These are phyloP conservation scores for Ptiloglossa arizonensis DNA, from an alignment of 1,140 invertebrate genomes.

Conservation along the genomic window DNA sequence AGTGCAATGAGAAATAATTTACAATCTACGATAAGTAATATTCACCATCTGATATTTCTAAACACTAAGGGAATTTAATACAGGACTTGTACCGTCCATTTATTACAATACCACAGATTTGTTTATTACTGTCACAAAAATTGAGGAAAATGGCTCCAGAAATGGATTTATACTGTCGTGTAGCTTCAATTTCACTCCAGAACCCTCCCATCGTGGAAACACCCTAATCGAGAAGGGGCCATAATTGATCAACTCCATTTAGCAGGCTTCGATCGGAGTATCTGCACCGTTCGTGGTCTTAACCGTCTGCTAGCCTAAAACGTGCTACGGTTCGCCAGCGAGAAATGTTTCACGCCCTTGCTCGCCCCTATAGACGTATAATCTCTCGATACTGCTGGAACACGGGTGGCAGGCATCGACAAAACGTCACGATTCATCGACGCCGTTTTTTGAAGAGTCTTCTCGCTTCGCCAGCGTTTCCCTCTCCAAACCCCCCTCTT, in stretches of 20 bases:
- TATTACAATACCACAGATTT: too few relatives aligned
- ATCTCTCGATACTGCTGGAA: constrained; percentile 11
- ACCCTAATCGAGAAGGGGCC: too few relatives aligned
- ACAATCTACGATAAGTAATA: too few relatives aligned
- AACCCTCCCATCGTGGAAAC: background rate
- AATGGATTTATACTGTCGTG: too few relatives aligned
- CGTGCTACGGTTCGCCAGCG: background rate
- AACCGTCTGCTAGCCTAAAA: background rate
- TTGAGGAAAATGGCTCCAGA: too few relatives aligned
- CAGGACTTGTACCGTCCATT: too few relatives aligned
- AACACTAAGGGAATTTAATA: too few relatives aligned
- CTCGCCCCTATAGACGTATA: background rate
- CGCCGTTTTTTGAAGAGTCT: constrained; percentile 20
- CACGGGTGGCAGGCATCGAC: background rate
- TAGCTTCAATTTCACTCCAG: too few relatives aligned
- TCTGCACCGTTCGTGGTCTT: background rate
- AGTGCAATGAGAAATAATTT: too few relatives aligned
- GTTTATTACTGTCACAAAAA: too few relatives aligned
- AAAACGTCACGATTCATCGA: constrained; percentile 47
- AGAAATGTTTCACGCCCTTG: constrained; percentile 32
- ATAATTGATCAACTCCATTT: too few relatives aligned
- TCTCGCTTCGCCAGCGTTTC: constrained; percentile 8
- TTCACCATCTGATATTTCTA: too few relatives aligned
- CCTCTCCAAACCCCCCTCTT: background rate
- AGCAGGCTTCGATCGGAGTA: background rate